Conservation (phyloP, 2,113 vertebrate genomes). For the Aramus guarauna region DNA sequence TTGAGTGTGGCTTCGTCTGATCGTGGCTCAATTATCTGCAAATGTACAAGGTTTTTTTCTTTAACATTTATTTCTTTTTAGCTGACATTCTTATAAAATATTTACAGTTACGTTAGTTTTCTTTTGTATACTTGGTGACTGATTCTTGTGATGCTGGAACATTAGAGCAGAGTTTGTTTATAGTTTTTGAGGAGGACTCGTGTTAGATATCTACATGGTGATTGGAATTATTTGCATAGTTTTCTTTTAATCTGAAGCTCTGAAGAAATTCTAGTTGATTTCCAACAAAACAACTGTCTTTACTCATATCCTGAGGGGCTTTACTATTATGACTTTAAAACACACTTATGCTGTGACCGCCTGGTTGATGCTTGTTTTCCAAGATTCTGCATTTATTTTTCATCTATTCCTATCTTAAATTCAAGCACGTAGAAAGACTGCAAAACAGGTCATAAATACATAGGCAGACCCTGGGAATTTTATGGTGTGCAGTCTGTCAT, state of each 20-base stretch:
- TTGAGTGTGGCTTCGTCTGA: neutral
- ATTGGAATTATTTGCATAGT: neutral
- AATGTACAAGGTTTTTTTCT: neutral
- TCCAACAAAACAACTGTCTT: neutral
- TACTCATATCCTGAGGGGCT: neutral
- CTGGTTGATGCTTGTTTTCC: neutral
- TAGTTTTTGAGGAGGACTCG: neutral
- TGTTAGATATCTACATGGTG: neutral
- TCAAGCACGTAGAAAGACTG: neutral
- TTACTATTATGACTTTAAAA: neutral
- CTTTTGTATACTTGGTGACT: neutral
- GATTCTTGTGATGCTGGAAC: neutral
- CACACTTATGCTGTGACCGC: neutral
- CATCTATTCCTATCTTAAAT: neutral
- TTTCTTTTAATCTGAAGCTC: neutral
- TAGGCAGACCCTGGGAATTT: neutral
- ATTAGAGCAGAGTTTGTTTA: neutral
- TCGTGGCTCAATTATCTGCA: neutral
- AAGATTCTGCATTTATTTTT: neutral
- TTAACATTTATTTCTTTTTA: neutral
- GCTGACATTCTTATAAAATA: neutral
- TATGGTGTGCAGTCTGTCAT: neutral
- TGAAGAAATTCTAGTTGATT: neutral
- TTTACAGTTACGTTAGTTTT: neutral
- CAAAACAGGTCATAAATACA: neutral